These are phyloP conservation scores for Apteryx owenii DNA, from an alignment of 2,113 vertebrate genomes.

Conservation along the genomic window DNA sequence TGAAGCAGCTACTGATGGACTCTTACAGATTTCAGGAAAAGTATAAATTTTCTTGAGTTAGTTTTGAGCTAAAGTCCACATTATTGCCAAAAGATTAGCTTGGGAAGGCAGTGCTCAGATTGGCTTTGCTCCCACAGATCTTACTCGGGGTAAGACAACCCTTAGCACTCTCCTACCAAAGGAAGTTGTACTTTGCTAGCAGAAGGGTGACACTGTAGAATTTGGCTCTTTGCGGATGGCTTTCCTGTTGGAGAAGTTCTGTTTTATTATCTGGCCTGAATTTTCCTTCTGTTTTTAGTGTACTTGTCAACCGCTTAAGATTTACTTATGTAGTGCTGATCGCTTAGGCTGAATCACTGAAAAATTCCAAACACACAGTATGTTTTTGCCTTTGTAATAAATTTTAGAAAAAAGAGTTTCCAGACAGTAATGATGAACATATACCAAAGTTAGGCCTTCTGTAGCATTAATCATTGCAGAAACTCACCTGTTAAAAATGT, in stretches of 20 bases:
- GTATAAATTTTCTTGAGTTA: not conserved
- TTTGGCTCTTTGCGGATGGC: not conserved
- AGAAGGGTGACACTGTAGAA: not conserved
- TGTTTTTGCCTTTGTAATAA: not conserved
- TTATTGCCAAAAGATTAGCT: not conserved
- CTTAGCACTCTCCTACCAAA: not conserved
- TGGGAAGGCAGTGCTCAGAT: not conserved
- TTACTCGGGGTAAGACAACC: not conserved
- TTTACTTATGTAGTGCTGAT: not conserved
- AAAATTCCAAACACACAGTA: not conserved
- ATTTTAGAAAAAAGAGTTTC: not conserved
- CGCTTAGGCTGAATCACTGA: not conserved
- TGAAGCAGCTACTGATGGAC: not conserved
- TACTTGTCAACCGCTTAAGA: not conserved
- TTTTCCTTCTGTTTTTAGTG: not conserved
- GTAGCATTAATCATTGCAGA: conserved; percentile 47
- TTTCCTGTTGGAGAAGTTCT: not conserved
- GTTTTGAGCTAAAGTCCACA: not conserved
- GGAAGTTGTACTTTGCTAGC: fast-evolving
- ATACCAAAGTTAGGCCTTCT: conserved; percentile 13
- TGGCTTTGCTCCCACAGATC: not conserved
- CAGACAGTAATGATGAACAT: not conserved
- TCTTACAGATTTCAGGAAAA: not conserved
- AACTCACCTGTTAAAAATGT: conserved; percentile 6
- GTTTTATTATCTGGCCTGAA: not conserved